Conservation (phyloP, 2,888 invertebrate genomes). For the Argyresthia goedartella region DNA sequence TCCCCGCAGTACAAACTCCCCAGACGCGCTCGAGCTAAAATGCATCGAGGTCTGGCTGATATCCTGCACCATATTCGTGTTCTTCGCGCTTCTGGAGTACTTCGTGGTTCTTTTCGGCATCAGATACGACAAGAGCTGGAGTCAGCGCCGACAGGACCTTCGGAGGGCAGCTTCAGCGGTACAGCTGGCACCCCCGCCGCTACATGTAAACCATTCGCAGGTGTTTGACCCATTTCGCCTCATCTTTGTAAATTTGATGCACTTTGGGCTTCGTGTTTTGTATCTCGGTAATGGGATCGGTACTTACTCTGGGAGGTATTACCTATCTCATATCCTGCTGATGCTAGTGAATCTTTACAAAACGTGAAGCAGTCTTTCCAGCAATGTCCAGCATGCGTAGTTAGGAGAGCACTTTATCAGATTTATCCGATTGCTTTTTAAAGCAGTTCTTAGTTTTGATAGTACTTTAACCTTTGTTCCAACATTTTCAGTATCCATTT, state of each 20-base stretch:
- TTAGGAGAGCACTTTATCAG: too few relatives aligned
- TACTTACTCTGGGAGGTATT: too few relatives aligned
- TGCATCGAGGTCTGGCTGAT: conserved; percentile 77
- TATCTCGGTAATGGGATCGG: too few relatives aligned
- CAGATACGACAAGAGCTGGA: conserved; percentile 76
- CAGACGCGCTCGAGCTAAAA: conserved; percentile 73
- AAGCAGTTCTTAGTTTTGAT: too few relatives aligned
- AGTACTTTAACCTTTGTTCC: too few relatives aligned
- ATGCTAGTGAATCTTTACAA: too few relatives aligned
- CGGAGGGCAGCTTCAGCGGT: conserved; percentile 53
- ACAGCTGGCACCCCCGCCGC: conserved; percentile 50
- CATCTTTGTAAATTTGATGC: not conserved
- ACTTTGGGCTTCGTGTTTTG: too few relatives aligned
- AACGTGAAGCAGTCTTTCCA: too few relatives aligned
- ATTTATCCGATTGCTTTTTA: too few relatives aligned
- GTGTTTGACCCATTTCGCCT: conserved; percentile 21
- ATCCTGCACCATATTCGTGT: conserved; percentile 75
- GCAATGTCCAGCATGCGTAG: too few relatives aligned
- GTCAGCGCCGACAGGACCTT: conserved; percentile 52
- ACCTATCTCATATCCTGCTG: too few relatives aligned
- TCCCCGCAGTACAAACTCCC: conserved; percentile 70
- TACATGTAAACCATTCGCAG: conserved; percentile 61
- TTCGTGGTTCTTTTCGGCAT: conserved; percentile 76
- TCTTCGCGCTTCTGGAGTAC: conserved; percentile 74
- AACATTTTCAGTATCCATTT: too few relatives aligned